phyloP scores from a whole-genome alignment of 2,113 vertebrate species.

The Cettia cetti region DNA sequence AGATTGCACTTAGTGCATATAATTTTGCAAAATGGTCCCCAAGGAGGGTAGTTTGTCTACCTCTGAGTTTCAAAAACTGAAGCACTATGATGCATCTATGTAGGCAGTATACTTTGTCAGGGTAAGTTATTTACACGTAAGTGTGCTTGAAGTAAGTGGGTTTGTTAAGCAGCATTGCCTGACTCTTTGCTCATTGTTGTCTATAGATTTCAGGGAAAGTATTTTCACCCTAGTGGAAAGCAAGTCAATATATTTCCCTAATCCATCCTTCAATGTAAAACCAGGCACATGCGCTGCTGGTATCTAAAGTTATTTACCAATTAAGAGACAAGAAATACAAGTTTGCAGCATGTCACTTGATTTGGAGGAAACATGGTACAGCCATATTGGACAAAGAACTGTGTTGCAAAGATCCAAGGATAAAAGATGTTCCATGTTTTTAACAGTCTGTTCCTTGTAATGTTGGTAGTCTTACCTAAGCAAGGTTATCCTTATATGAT shows the following conservation, averaged over 20 bases:
- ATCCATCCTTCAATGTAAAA: not conserved
- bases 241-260: not conserved
- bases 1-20: not conserved
- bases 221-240: not conserved
- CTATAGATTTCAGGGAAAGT: not conserved
- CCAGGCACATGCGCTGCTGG: not conserved
- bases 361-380: not conserved
- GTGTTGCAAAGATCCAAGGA: not conserved
- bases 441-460: not conserved
- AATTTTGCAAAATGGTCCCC: conserved; percentile 2
- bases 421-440: not conserved
- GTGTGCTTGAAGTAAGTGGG: not conserved
- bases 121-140: conserved; percentile 1
- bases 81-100: not conserved
- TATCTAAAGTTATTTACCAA: not conserved
- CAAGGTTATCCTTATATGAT: not conserved
- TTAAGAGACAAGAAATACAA: not conserved
- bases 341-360: not conserved
- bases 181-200: not conserved
- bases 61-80: not conserved
- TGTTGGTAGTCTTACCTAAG: not conserved
- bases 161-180: conserved; percentile 9
- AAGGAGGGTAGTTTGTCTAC: not conserved
- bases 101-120: not conserved
- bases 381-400: not conserved